Evolutionary conservation across 2,888 invertebrate species (phyloP).

Genomic region (Tinea trinotella): DNA sequence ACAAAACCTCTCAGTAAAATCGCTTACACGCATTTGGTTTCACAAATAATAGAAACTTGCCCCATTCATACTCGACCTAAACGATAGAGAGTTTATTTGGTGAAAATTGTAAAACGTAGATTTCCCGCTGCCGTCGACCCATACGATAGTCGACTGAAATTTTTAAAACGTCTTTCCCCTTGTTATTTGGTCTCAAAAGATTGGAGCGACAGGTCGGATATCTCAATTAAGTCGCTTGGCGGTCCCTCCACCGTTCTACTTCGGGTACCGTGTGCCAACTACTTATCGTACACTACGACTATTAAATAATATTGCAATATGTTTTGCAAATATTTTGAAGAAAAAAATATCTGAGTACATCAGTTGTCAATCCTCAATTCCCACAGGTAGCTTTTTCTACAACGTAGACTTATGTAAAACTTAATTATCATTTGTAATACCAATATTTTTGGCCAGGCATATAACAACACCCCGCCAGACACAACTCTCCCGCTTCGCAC

Average conservation of each 20-base stretch:
- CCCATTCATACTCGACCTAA: neutral
- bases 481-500: no score
- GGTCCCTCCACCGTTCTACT: neutral
- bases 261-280: slow-evolving; percentile 8
- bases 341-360: no score
- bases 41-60: neutral
- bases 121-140: neutral
- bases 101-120: neutral
- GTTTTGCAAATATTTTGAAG: no score
- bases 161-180: slow-evolving; percentile 10
- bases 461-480: no score
- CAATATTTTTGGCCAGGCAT: no score
- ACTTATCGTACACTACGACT: neutral
- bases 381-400: no score
- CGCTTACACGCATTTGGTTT: neutral
- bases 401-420: no score
- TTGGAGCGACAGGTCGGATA: slow-evolving; percentile 17
- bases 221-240: slow-evolving; percentile 16
- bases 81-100: neutral
- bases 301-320: neutral
- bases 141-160: slow-evolving; percentile 1
- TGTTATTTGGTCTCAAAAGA: slow-evolving; percentile 13
- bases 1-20: slow-evolving; percentile 1
- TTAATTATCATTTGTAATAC: no score
- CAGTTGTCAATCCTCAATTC: no score